Evolutionary conservation across 1,140 invertebrate genomes (phyloP).

Genomic region (Papilio dardanus): DNA sequence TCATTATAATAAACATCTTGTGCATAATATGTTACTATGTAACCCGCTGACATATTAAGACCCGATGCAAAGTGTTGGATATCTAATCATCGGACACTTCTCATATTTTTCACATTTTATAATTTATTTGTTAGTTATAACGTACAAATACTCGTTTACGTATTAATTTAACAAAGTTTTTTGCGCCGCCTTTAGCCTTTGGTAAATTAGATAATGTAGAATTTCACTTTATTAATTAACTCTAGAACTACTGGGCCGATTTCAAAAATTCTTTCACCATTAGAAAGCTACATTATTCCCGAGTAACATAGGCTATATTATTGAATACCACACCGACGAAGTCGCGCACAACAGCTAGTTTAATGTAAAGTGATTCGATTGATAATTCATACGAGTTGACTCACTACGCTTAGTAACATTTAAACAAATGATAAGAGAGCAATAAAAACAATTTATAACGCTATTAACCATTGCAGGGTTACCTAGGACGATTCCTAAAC

Average conservation of each 20-base stretch:
- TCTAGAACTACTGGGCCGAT: too few species aligned
- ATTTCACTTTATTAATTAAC: too few species aligned
- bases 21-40: conserved; percentile 21
- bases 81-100: conserved; percentile 3
- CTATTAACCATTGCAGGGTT: conserved; percentile 17
- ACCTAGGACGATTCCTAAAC: conserved; percentile 30
- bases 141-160: neutral
- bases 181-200: neutral
- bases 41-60: neutral
- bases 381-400: neutral
- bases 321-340: too few species aligned
- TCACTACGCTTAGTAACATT: conserved; percentile 9
- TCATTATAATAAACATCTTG: conserved; percentile 26
- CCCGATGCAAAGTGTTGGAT: neutral
- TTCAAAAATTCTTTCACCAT: too few species aligned
- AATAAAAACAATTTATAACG: conserved; percentile 10
- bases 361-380: neutral
- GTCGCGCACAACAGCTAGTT: too few species aligned
- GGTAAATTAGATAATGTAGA: too few species aligned
- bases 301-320: too few species aligned
- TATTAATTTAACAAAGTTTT: neutral
- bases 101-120: neutral
- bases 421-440: conserved; percentile 24
- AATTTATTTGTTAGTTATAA: neutral
- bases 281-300: too few species aligned